Conservation (phyloP, 2,113 vertebrate species). For the Brienomyrus brachyistius region DNA sequence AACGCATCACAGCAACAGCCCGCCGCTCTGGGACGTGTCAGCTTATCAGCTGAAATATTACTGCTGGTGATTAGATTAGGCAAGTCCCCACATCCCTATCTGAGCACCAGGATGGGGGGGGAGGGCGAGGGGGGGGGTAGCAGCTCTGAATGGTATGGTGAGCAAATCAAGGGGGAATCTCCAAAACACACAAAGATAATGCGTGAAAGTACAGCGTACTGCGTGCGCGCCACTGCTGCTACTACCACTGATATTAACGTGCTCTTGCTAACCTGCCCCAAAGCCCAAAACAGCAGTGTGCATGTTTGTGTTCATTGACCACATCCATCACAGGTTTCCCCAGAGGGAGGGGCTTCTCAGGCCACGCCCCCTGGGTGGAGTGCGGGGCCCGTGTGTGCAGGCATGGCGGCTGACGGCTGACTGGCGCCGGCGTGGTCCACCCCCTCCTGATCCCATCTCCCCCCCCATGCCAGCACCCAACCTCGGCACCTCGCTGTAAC, state of each 20-base stretch:
- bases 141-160: background rate
- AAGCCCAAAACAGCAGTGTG: background rate
- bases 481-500: background rate
- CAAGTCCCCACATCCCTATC: conserved; percentile 19
- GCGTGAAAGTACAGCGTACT: background rate
- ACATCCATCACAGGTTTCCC: background rate
- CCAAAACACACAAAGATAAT: background rate
- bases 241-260: background rate
- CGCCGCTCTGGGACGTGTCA: conserved; percentile 28
- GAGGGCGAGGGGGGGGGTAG: background rate
- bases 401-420: background rate
- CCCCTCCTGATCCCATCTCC: background rate
- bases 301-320: background rate
- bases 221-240: background rate
- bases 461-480: background rate
- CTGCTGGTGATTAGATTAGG: conserved; percentile 36
- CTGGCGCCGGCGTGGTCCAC: background rate
- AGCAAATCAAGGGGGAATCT: background rate
- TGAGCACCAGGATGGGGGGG: conserved; percentile 16
- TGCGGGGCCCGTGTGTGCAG: background rate
- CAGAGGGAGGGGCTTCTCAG: background rate
- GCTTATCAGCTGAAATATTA: conserved; percentile 26
- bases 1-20: conserved; percentile 18
- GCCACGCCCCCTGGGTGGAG: too few relatives aligned
- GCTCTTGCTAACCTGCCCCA: background rate